Conservation (phyloP, 2,888 invertebrate species). For the Torymus tubicola region DNA sequence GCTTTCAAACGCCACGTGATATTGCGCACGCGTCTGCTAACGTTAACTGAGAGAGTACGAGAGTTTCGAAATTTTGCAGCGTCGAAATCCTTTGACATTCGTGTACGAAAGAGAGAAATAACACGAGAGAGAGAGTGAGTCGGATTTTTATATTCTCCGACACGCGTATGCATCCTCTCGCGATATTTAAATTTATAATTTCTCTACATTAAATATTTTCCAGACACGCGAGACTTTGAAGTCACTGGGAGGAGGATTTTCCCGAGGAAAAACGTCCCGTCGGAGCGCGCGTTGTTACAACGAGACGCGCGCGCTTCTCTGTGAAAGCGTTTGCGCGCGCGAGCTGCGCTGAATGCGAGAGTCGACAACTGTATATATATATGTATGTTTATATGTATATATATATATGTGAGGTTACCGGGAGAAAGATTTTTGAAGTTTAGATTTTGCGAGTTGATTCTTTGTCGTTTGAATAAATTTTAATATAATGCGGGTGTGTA, state of each 20-base stretch:
- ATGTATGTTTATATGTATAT: too few relatives aligned
- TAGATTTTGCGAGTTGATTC: too few relatives aligned
- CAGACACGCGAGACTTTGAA: not conserved
- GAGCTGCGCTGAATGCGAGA: not conserved
- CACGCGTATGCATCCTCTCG: too few relatives aligned
- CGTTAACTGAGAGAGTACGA: not conserved
- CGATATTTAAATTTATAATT: slow-evolving; percentile 42
- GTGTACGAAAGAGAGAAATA: not conserved
- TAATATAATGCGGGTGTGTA: too few relatives aligned
- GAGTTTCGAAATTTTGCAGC: slow-evolving; percentile 22
- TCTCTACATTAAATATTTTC: slow-evolving; percentile 27
- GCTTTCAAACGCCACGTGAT: slow-evolving; percentile 1
- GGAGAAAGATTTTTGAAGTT: not conserved
- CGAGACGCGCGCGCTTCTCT: too few relatives aligned
- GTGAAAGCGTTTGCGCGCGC: slow-evolving; percentile 1
- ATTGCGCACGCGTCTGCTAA: not conserved
- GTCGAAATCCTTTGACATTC: slow-evolving; percentile 45
- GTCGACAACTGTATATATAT: not conserved
- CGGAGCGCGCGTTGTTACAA: not conserved
- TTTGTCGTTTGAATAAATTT: too few relatives aligned
- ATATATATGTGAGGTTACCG: too few relatives aligned
- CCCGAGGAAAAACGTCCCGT: slow-evolving; percentile 6
- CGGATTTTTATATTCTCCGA: not conserved
- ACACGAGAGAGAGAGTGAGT: too few relatives aligned
- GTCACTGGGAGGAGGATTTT: slow-evolving; percentile 2